Conservation (phyloP, 2,797 vertebrate species). For the Diglossa cyanea region DNA sequence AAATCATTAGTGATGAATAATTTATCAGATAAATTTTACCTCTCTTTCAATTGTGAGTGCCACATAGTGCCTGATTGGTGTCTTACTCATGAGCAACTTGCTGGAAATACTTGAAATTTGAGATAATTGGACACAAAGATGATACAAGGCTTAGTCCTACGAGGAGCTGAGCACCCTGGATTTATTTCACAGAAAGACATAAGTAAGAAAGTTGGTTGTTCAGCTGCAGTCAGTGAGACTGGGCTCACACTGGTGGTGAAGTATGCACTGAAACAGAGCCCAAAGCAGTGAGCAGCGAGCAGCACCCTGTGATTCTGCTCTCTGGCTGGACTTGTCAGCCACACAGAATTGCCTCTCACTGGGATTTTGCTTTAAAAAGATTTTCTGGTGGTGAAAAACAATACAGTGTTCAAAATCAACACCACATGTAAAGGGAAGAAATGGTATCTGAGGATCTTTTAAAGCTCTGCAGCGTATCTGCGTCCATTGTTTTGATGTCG, state of each 20-base stretch:
- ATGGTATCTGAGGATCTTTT: background rate
- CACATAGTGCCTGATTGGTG: background rate
- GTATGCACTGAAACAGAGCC: background rate
- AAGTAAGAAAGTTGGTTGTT: background rate
- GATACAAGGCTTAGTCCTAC: background rate
- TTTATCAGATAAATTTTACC: slow-evolving; percentile 61
- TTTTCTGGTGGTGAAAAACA: background rate
- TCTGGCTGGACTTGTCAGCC: background rate
- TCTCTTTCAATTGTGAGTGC: slow-evolving; percentile 44
- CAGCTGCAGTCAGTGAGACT: background rate
- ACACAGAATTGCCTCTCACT: background rate
- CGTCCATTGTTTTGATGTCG: background rate
- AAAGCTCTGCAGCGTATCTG: background rate
- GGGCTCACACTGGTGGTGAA: background rate
- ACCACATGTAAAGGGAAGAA: background rate
- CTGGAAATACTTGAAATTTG: slow-evolving; percentile 26
- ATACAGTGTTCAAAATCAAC: background rate
- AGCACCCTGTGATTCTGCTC: background rate
- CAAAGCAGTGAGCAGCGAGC: background rate
- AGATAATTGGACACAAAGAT: background rate
- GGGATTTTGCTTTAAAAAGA: slow-evolving; percentile 6
- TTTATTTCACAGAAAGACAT: background rate
- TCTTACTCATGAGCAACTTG: background rate
- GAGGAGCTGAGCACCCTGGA: background rate
- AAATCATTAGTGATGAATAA: slow-evolving; percentile 65